Evolutionary conservation across 1,140 invertebrate genomes (phyloP), one percentile per base, ranked within the genome.

Genomic region (Formica selysi): DNA sequence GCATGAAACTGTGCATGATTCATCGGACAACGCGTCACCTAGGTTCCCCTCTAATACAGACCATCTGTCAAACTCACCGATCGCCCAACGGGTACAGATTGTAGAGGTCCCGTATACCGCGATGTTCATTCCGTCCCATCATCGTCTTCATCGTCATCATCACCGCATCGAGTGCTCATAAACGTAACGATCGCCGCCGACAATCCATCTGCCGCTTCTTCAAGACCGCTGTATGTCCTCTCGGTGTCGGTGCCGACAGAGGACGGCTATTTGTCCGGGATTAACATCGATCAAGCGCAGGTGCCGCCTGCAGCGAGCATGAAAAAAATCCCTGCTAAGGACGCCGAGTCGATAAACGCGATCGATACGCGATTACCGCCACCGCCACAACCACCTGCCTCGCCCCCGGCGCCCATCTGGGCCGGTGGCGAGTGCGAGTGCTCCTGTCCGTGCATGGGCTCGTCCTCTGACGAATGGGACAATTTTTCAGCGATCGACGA

Each of bases 131-230:
- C 68, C 4, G 19, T 48, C 13, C 32, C 76, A 10, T 67, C 62
- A 16, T 48, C 76, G 2, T 68, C 83, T 1, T 61, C 85, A 13
- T 65, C 89, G 3, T 74, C 83, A 10, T 84, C 86, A 36, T 61
- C 78, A 5, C 22, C 91, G n/a, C 59, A 86, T 26, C 95, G 96
- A 86, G 95, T 98, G 87, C 95, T 97, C 87, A 97, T 98, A 67
- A 98, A 98, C 95, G 95, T 98, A 79, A 97, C 97, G 3, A 97
- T 98, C 90, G 96, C 96, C 26, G 96, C 96, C 26, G 96, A 97
- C 88, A 96, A 96, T 87, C 73, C 86, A 1, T 79, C 87, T 29
- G 81, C 90, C 3, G 95, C 95, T 86, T 94, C 95, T 85, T 95
- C 95, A 89, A 96, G 96, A 89, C 96, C 97, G 61, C 94, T 97